Base-by-base conservation (phyloP, 2,888 invertebrate species). In the Cantharis nigra region DNA sequence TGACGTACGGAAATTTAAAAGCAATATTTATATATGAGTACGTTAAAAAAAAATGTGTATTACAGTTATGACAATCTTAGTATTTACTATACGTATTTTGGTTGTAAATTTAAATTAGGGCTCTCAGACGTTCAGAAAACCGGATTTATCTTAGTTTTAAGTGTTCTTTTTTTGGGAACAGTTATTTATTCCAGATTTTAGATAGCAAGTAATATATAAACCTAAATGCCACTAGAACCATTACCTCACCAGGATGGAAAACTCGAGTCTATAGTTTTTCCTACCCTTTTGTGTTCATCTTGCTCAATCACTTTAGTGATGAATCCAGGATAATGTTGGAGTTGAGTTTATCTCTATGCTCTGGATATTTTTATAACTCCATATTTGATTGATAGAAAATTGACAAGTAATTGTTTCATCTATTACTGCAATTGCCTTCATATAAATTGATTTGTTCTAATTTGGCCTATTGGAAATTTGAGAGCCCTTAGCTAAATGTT, bases 11-110 rank as follows among this genome's bases (percentile, higher is more conserved):
- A 10, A 67, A 23, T 67, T 67, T 67, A n/a, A 67, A 64, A 74
- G 72, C 72, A 72, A 72, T 76, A 76, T 76, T 76, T 76, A 75
- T 69, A 65, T 75, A 74, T 33, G 69, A 70, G 63, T 63, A 30
- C 28, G 14, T 14, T 70, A 3, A 33, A 30, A 33, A 18, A 63
- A 33, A 18, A 63, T 16, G 49, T 69, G 28, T 74, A 74, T 30
- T 20, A 20, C 20, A 9, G 13, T 70, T 74, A 30, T 28, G 75
- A 75, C 75, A 75, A 75, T 75, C 75, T n/a, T 75, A 75, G 30
- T 69, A 74, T 33, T n/a, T 14, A 28, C 69, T 74, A 63, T 16
- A 69, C 16, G 20, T 30, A 70, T 33, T 70, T 33, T 49, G 49
- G 49, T 49, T 49, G n/a, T 49, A 49, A 49, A 49, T n/a, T 49